Percentiles rank a stretch among this genome's conserved stretches.
Conservation (phyloP, 1,140 invertebrate species). For the Coenobita brevimanus region DNA sequence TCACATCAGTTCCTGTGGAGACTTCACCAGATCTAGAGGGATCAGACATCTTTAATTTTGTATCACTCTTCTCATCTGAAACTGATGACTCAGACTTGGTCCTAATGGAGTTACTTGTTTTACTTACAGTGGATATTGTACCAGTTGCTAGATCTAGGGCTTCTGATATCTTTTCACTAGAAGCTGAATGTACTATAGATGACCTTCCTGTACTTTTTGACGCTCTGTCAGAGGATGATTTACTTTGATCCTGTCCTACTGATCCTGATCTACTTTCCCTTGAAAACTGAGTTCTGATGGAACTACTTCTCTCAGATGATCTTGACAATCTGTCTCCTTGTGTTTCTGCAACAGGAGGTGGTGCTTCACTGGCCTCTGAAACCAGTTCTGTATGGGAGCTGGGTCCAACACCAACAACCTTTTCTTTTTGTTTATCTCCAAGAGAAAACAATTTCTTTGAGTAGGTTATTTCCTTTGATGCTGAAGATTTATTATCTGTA, state of each 20-base stretch:
- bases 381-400: not conserved
- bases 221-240: not conserved
- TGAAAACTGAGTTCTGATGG: conserved; percentile 10
- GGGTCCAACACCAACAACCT: not conserved
- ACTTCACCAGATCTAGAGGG: conserved; percentile 19
- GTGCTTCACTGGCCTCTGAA: not conserved
- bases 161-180: conserved; percentile 16
- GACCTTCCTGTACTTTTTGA: conserved; percentile 21
- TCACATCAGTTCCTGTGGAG: conserved; percentile 6
- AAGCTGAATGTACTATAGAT: not conserved
- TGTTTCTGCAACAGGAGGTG: not conserved
- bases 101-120: not conserved
- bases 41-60: not conserved
- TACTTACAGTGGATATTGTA: not conserved
- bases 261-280: not conserved
- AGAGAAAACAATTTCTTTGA: conserved; percentile 5
- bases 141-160: not conserved
- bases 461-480: conserved; percentile 8
- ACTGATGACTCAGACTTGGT: conserved; percentile 1
- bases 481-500: conserved; percentile 2
- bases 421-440: not conserved
- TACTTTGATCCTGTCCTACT: not conserved
- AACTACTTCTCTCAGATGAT: conserved; percentile 7
- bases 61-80: conserved; percentile 16
- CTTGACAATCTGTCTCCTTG: conserved; percentile 2